Evolutionary conservation across 2,888 invertebrate genomes (phyloP), one percentile per base, ranked within the genome.

Genomic region (Onthophagus sagittarius): DNA sequence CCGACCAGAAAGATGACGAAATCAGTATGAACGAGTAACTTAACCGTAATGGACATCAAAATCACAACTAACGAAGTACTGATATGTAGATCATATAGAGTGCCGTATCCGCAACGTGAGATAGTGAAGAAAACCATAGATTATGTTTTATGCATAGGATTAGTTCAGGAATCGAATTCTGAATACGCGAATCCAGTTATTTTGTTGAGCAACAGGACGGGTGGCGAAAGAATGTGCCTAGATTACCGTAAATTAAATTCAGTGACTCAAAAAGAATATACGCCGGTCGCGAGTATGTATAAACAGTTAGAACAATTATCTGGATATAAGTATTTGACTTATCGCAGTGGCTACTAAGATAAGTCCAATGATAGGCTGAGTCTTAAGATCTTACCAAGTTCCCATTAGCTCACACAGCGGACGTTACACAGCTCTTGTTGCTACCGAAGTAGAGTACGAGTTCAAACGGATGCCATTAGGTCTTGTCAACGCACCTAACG

Each of bases 201-300:
- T 53, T 69, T 77, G 32, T 70, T 77, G 15, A 75, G 75, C 2
- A 77, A 78, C 65, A 62, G 69, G 15, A 74, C 74, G 13, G 73
- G 76, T 71, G 70, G 64, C 14, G 23, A 15, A 14, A 71, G 78
- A 14, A 33, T 79, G 7, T 76, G 77, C 63, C 72, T 79, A 0
- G 77, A 79, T 64, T 23, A 23, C 23, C 23, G 23, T 3, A 23
- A 23, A 3, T 23, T 23, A 23, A 23, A 23, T 23, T 23, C 71
- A 0, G 72, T 79, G 4, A 82, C 80, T 0, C 73, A 76, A 0
- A 76, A 78, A 0, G 80, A 82, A 72, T 31, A 78, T 4, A 79
- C 79, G 71, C 80, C 81, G 0, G 62, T 81, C 0, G 79, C 80
- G 0, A 73, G 77, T 23, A 77, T n/a, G n/a, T n/a, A n/a, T n/a